Evolutionary conservation across 2,797 vertebrate genomes (phyloP).

Genomic region (Anas acuta): DNA sequence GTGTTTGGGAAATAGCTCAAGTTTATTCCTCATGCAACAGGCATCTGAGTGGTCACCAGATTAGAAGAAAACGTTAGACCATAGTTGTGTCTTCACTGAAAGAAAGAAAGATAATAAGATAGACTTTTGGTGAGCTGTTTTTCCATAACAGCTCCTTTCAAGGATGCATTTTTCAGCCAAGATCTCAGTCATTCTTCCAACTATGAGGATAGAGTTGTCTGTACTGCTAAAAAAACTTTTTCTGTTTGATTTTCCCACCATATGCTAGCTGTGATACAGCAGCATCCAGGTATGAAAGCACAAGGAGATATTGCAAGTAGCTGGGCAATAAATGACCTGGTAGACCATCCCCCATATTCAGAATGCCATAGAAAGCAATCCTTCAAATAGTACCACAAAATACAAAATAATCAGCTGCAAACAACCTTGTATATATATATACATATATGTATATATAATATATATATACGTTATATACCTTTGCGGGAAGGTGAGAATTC

Average conservation of each 20-base stretch:
- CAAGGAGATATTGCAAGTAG: background rate
- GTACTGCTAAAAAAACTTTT: background rate
- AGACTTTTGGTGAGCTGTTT: background rate
- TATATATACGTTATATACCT: background rate
- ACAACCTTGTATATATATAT: background rate
- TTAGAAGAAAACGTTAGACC: slow-evolving; percentile 39
- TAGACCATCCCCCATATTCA: background rate
- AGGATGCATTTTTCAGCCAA: background rate
- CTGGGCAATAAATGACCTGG: background rate
- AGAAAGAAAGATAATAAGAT: slow-evolving; percentile 2
- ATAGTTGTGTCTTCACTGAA: slow-evolving; percentile 38
- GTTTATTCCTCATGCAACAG: background rate
- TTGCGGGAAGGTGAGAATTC: background rate
- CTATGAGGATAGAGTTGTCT: background rate
- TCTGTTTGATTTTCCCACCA: background rate
- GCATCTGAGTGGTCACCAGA: background rate
- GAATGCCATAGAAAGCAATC: background rate
- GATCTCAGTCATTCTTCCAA: background rate
- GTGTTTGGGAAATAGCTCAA: background rate
- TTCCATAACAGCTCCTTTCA: background rate
- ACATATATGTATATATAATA: background rate
- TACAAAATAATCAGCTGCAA: background rate
- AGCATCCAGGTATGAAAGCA: background rate
- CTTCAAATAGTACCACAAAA: background rate
- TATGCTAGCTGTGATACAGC: background rate